These are phyloP conservation scores for Willowsia nigromaculata DNA, from an alignment of 2,888 invertebrate genomes.

Conservation along the genomic window DNA sequence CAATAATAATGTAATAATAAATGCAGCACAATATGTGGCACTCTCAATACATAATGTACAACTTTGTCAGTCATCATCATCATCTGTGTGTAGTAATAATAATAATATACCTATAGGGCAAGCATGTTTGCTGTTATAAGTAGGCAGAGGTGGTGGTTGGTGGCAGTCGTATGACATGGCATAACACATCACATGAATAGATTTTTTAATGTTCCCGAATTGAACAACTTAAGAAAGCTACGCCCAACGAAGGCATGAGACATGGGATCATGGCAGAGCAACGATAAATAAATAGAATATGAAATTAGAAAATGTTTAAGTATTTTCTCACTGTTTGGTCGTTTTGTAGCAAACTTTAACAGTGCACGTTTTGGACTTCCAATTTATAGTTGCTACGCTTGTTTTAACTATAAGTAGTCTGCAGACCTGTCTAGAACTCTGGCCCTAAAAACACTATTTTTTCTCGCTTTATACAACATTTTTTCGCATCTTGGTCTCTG, in stretches of 20 bases:
- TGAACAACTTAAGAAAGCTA: conserved; percentile 67
- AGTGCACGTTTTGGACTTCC: neutral
- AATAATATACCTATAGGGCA: neutral
- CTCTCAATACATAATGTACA: conserved; percentile 8
- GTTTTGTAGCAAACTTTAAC: neutral
- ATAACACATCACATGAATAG: conserved; percentile 5
- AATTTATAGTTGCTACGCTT: neutral
- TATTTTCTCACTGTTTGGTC: neutral
- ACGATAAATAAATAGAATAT: conserved; percentile 21
- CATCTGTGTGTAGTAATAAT: neutral
- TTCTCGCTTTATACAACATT: conserved; percentile 2
- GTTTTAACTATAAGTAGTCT: neutral
- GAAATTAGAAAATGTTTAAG: conserved; percentile 31
- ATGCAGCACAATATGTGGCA: conserved; percentile 27
- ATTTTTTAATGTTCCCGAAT: conserved; percentile 52
- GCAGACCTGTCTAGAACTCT: neutral
- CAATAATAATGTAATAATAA: conserved; percentile 46
- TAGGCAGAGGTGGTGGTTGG: neutral
- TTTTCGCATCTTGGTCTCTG: conserved; percentile 24
- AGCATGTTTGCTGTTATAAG: neutral
- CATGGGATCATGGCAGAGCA: conserved; percentile 28
- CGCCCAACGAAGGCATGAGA: conserved; percentile 75
- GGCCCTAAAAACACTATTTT: conserved; percentile 15
- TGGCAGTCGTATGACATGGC: neutral
- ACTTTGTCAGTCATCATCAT: conserved; percentile 41